phyloP scores from a whole-genome alignment of 2,888 invertebrate species.

The Pollenia angustigena region DNA sequence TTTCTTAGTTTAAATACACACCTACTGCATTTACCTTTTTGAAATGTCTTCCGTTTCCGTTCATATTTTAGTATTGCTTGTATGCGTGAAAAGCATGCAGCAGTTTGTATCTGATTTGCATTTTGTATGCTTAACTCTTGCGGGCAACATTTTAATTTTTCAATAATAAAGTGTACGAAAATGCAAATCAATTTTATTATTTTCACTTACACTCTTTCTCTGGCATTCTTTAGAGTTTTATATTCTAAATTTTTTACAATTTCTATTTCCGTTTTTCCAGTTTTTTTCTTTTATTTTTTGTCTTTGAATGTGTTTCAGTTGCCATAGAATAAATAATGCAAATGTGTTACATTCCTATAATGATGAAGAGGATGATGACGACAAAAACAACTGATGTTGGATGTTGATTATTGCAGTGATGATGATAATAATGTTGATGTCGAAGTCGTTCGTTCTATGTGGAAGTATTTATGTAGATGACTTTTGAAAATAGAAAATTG shows the following conservation, averaged over 20 bases:
- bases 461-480: background rate
- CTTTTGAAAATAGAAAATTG: constrained; percentile 8
- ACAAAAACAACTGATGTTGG: background rate
- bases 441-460: constrained; percentile 15
- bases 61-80: constrained; percentile 14
- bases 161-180: constrained; percentile 70
- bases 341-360: constrained; percentile 53
- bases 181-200: constrained; percentile 71
- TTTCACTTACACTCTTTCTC: constrained; percentile 66
- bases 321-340: constrained; percentile 65
- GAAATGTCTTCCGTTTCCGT: constrained; percentile 53
- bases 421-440: constrained; percentile 15
- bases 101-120: constrained; percentile 58
- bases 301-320: constrained; percentile 72
- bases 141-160: constrained; percentile 72
- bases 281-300: constrained; percentile 40
- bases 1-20: too few species aligned
- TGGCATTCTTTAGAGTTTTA: background rate
- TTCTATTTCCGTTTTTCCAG: constrained; percentile 47
- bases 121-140: constrained; percentile 69
- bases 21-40: constrained; percentile 36
- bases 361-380: constrained; percentile 32
- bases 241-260: constrained; percentile 1
- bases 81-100: background rate
- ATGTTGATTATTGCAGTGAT: background rate